These are phyloP conservation scores for Plectrocnemia conspersa DNA, from an alignment of 1,140 invertebrate genomes.

Conservation along the genomic window DNA sequence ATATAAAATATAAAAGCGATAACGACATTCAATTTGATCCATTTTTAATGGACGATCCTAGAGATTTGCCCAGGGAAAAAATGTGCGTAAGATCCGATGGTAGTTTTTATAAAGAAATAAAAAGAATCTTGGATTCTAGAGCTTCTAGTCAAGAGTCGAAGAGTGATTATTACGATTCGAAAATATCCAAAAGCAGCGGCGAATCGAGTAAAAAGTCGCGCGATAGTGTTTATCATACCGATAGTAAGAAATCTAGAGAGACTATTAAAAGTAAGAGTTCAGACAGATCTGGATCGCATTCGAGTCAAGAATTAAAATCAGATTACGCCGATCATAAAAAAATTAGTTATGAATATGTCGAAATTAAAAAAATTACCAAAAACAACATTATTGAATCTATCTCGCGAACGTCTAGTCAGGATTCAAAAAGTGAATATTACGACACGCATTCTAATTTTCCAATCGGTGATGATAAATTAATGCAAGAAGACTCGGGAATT, in stretches of 20 bases:
- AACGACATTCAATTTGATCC: constrained; percentile 57
- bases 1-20: constrained; percentile 57
- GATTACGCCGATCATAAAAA: constrained; percentile 52
- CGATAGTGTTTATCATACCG: constrained; percentile 58
- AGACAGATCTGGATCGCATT: constrained; percentile 53
- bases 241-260: constrained; percentile 59
- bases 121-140: constrained; percentile 54
- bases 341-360: constrained; percentile 42
- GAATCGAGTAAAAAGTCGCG: constrained; percentile 59
- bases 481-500: constrained; percentile 40
- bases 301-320: constrained; percentile 62
- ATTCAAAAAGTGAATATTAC: constrained; percentile 61
- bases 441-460: constrained; percentile 52
- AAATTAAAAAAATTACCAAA: constrained; percentile 17
- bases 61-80: constrained; percentile 62
- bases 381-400: constrained; percentile 45
- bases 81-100: constrained; percentile 63
- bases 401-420: constrained; percentile 60
- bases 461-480: constrained; percentile 40
- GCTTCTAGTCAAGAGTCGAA: constrained; percentile 63
- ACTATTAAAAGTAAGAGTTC: constrained; percentile 57
- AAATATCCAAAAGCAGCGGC: constrained; percentile 56
- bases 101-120: constrained; percentile 62
- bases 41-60: constrained; percentile 62
- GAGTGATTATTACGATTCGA: constrained; percentile 62